These are phyloP conservation scores for Teinopalpus imperialis DNA, from an alignment of 2,888 invertebrate genomes.

Conservation along the genomic window DNA sequence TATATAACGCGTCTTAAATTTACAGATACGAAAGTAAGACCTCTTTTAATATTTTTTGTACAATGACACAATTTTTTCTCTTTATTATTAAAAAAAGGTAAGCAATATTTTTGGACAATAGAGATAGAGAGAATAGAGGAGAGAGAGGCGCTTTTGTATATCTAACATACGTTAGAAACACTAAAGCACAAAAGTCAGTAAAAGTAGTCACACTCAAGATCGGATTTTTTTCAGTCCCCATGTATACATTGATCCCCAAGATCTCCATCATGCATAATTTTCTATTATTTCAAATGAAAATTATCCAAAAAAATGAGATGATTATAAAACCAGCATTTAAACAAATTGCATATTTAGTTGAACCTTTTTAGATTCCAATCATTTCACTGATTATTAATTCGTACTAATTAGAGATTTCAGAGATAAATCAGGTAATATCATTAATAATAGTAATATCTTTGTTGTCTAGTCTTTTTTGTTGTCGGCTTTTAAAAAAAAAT, in stretches of 20 bases:
- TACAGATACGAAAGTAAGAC: constrained; percentile 40
- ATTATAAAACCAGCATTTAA: neutral
- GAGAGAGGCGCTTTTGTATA: too few species aligned
- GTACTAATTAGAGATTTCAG: too few species aligned
- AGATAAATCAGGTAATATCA: too few species aligned
- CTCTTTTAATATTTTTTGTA: constrained; percentile 35
- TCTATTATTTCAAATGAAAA: constrained; percentile 15
- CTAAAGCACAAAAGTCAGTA: constrained; percentile 42
- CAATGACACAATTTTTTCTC: constrained; percentile 30
- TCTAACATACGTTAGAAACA: too few species aligned
- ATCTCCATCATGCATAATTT: constrained; percentile 24
- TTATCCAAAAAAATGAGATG: too few species aligned
- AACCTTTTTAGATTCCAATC: too few species aligned
- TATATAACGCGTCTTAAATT: constrained; percentile 35
- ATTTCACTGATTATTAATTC: too few species aligned
- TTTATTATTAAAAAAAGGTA: constrained; percentile 27
- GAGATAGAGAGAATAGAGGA: too few species aligned
- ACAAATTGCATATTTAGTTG: neutral
- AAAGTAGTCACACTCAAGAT: constrained; percentile 40
- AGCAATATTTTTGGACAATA: constrained; percentile 39
- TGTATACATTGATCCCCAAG: constrained; percentile 30
- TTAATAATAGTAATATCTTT: too few species aligned
- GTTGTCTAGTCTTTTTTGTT: too few species aligned
- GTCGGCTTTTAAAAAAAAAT: too few species aligned
- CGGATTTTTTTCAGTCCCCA: constrained; percentile 40